Conservation (phyloP, 2,888 invertebrate species). For the Punctoribates punctum region DNA sequence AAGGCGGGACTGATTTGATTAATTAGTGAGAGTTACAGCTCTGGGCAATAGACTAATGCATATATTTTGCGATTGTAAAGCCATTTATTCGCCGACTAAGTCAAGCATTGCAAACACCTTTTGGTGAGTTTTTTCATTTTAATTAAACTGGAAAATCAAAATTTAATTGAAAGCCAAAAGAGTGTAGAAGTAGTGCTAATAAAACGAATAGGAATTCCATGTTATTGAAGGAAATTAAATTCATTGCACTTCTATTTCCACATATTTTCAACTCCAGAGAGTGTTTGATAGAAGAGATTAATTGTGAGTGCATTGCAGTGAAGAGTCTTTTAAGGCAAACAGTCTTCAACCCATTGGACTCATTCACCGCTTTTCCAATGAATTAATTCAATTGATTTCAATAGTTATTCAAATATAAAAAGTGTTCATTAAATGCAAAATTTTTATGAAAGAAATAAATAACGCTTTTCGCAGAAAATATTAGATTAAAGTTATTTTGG, state of each 20-base stretch:
- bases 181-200: neutral
- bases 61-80: conserved; percentile 6
- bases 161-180: neutral
- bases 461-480: neutral
- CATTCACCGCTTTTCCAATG: too few species aligned
- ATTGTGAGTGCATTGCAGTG: neutral
- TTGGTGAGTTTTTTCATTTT: neutral
- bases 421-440: neutral
- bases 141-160: conserved; percentile 15
- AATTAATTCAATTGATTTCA: neutral
- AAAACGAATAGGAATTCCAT: neutral
- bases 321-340: conserved; percentile 7
- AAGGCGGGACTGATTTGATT: conserved; percentile 23
- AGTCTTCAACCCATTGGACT: too few species aligned
- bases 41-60: neutral
- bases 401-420: too few species aligned
- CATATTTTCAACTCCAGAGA: neutral
- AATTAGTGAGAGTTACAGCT: neutral
- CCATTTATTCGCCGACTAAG: neutral
- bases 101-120: conserved; percentile 13
- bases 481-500: neutral
- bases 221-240: neutral
- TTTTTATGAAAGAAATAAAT: neutral
- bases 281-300: neutral
- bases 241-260: neutral